A percentile compares a stretch with the other conserved stretches of the same genome.
phyloP scores from a whole-genome alignment of 2,797 vertebrate species.

The Heliangelus exortis region DNA sequence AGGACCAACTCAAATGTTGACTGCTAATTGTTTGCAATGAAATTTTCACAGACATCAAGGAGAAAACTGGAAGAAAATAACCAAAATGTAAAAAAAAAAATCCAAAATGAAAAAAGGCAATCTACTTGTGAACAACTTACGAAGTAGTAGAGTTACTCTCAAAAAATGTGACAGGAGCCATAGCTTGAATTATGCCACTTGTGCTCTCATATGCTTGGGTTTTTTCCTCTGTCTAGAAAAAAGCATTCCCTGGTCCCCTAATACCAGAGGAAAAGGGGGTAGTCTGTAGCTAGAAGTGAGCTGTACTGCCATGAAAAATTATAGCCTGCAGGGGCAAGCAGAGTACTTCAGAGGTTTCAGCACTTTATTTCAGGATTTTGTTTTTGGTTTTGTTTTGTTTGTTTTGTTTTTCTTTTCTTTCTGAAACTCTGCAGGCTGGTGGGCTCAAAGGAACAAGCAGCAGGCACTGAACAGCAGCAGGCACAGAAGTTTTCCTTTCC shows the following conservation, averaged over 20 bases:
- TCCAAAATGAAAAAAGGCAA: not conserved
- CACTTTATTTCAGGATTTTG: too few relatives aligned
- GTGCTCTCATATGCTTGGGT: not conserved
- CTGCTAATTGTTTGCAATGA: not conserved
- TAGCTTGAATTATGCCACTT: not conserved
- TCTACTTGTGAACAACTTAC: not conserved
- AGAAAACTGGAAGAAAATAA: not conserved
- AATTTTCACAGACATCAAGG: not conserved
- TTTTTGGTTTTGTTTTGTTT: not conserved
- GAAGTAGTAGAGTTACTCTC: not conserved
- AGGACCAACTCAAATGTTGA: not conserved
- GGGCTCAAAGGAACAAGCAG: not conserved
- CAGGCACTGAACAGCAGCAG: not conserved
- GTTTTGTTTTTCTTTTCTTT: not conserved
- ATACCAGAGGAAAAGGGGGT: not conserved
- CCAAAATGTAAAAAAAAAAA: not conserved
- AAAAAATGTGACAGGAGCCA: not conserved
- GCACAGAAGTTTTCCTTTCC: rapidly evolving
- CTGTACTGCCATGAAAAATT: not conserved
- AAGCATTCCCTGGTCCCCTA: not conserved
- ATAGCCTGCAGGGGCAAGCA: not conserved
- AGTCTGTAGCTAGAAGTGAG: not conserved
- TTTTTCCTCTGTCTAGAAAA: not conserved
- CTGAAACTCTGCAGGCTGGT: not conserved
- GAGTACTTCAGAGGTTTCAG: not conserved